These are phyloP conservation scores for Pasiphila rectangulata DNA, from an alignment of 2,888 invertebrate genomes.

Conservation along the genomic window DNA sequence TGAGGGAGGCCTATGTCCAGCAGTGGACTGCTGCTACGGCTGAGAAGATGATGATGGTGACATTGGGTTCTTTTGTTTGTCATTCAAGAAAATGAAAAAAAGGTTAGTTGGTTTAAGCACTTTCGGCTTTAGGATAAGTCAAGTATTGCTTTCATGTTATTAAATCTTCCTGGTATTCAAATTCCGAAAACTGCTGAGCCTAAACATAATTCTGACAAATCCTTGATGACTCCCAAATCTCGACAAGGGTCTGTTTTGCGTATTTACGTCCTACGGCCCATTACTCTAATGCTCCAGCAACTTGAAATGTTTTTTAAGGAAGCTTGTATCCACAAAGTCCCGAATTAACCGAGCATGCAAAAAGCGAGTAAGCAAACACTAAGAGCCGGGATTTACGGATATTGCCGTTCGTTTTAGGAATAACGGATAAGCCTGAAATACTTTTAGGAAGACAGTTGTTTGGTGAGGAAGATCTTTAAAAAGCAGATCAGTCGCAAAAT, in stretches of 20 bases:
- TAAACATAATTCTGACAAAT: slow-evolving; percentile 6
- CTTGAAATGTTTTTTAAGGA: slow-evolving; percentile 10
- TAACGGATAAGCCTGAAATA: slow-evolving; percentile 15
- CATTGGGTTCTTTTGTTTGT: too few relatives aligned
- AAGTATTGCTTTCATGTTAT: too few relatives aligned
- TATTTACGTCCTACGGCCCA: slow-evolving; percentile 12
- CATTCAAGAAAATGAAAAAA: too few relatives aligned
- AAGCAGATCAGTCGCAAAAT: too few relatives aligned
- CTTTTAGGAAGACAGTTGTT: background rate
- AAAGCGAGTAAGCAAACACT: slow-evolving; percentile 27
- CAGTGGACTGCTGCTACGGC: background rate
- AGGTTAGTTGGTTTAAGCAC: too few relatives aligned
- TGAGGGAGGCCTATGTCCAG: background rate
- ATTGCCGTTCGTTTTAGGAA: slow-evolving; percentile 28
- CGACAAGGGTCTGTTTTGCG: slow-evolving; percentile 10
- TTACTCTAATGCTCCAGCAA: slow-evolving; percentile 12
- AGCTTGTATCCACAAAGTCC: slow-evolving; percentile 3
- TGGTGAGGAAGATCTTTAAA: too few relatives aligned
- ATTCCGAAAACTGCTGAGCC: background rate
- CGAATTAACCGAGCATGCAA: slow-evolving; percentile 24
- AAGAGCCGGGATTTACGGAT: slow-evolving; percentile 23
- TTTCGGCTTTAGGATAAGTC: too few relatives aligned
- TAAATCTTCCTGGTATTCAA: too few relatives aligned
- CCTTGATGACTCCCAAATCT: slow-evolving; percentile 5
- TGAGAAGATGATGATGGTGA: too few relatives aligned